Percentiles rank a stretch among this genome's conserved stretches.
phyloP scores from a whole-genome alignment of 2,113 vertebrate species.

The Alligator sinensis region DNA sequence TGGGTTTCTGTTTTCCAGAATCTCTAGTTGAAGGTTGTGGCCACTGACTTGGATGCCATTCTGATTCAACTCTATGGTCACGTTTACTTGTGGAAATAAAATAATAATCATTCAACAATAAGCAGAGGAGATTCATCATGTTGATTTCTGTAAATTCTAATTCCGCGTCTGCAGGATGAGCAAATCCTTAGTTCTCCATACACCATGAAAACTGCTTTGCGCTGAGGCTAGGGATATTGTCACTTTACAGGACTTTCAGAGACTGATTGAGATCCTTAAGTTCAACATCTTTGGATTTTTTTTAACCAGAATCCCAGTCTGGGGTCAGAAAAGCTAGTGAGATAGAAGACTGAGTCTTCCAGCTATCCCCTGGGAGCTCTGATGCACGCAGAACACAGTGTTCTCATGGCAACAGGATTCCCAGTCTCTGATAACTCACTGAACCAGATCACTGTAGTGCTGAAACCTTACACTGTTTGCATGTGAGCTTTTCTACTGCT shows the following conservation, averaged over 20 bases:
- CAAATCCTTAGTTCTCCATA: neutral
- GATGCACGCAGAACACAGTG: neutral
- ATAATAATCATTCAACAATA: neutral
- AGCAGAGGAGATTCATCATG: neutral
- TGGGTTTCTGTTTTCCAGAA: neutral
- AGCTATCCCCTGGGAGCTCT: neutral
- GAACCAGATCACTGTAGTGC: neutral
- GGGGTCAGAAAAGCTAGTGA: neutral
- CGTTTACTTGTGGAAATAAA: neutral
- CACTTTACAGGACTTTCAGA: neutral
- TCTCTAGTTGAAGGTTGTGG: neutral
- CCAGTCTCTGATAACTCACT: neutral
- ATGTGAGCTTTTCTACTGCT: neutral
- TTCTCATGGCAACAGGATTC: neutral
- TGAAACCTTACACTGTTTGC: neutral
- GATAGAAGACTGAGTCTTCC: neutral
- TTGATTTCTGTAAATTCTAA: neutral
- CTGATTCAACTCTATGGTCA: neutral
- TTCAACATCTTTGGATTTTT: neutral
- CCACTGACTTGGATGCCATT: fast-evolving
- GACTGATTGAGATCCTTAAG: neutral
- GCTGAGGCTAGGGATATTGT: neutral
- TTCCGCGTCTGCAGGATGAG: neutral
- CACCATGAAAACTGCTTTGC: neutral
- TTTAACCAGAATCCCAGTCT: neutral